phyloP scores from a whole-genome alignment of 2,888 invertebrate species.

The Helobdella robusta region DNA sequence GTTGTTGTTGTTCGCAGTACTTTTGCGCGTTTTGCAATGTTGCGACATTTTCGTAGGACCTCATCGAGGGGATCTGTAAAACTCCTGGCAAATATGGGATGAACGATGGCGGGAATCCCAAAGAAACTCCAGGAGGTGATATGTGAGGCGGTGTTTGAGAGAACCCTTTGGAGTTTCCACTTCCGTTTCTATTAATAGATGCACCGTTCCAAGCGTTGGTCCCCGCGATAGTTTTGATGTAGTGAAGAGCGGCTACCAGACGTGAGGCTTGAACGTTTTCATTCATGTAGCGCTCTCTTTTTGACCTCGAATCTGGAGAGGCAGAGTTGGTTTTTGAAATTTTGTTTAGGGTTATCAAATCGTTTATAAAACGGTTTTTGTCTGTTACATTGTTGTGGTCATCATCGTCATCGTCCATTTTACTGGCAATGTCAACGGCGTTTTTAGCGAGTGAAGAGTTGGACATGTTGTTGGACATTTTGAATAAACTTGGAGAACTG shows the following conservation, averaged over 20 bases:
- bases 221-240: slow-evolving; percentile 17
- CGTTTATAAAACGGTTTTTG: too few species aligned
- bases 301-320: not conserved
- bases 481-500: not conserved
- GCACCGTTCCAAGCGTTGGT: too few species aligned
- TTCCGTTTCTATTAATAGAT: too few species aligned
- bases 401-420: not conserved
- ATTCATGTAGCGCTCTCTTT: slow-evolving; percentile 7
- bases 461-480: not conserved
- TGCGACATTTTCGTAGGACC: slow-evolving; percentile 12
- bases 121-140: too few species aligned
- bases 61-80: slow-evolving; percentile 16
- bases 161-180: too few species aligned
- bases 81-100: slow-evolving; percentile 10
- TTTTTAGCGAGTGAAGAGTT: not conserved
- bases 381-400: slow-evolving; percentile 2
- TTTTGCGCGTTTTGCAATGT: too few species aligned
- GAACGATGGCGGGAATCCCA: not conserved
- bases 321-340: too few species aligned
- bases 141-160: too few species aligned
- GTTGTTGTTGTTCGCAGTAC: too few species aligned
- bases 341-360: too few species aligned
- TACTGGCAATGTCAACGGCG: not conserved
- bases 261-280: slow-evolving; percentile 6
- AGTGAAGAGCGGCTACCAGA: slow-evolving; percentile 12